These are phyloP conservation scores for Limnephilus auricula DNA, from an alignment of 2,888 invertebrate genomes.

Conservation along the genomic window DNA sequence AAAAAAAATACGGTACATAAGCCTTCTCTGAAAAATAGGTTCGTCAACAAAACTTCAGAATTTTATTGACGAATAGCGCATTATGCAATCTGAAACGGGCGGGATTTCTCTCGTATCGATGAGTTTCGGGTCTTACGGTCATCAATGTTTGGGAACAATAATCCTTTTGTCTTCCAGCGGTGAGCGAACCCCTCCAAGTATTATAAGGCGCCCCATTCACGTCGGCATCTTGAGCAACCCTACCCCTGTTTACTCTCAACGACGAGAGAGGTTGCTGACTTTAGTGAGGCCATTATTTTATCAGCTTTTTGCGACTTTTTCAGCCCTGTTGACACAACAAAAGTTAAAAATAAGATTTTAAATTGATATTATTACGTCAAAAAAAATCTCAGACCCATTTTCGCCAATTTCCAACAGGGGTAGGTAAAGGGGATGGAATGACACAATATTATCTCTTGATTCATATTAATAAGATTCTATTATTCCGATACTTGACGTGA, in stretches of 20 bases:
- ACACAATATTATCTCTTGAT: too few species aligned
- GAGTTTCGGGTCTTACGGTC: constrained; percentile 46
- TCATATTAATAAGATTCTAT: too few species aligned
- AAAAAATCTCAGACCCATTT: too few species aligned
- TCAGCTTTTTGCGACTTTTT: background rate
- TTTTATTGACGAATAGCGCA: background rate
- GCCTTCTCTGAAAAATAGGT: background rate
- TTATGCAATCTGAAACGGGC: background rate
- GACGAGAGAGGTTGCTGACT: background rate
- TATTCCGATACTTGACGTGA: too few species aligned
- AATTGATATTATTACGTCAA: background rate
- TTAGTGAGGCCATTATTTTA: background rate
- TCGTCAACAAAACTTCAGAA: background rate
- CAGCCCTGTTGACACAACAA: background rate
- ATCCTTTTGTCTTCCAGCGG: constrained; percentile 41
- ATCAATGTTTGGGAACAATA: constrained; percentile 50
- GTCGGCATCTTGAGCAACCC: constrained; percentile 23
- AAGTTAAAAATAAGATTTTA: background rate
- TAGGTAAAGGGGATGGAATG: too few species aligned
- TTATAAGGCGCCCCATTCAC: constrained; percentile 13
- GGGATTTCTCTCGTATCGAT: background rate
- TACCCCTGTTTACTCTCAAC: constrained; percentile 6
- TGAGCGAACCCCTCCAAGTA: background rate
- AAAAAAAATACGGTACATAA: background rate
- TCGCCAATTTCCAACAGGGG: too few species aligned